phyloP scores from a whole-genome alignment of 2,113 vertebrate species.

The Neodon shergylaensis region DNA sequence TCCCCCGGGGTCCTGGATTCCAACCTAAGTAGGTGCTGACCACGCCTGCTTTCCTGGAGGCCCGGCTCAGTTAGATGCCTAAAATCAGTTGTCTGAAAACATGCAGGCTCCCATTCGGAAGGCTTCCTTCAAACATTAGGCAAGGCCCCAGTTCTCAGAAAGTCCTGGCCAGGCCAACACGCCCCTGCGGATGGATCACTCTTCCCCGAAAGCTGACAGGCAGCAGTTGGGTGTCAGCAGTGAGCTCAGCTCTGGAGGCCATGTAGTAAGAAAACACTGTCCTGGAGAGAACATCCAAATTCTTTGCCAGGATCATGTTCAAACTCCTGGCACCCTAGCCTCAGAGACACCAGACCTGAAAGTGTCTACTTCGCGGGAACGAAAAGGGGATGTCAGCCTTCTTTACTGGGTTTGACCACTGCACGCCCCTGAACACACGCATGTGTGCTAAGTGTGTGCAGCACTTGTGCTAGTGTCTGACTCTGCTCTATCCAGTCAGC shows the following conservation, averaged over 20 bases:
- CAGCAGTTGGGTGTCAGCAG: not conserved
- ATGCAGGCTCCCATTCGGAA: not conserved
- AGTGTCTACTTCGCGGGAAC: slow-evolving; percentile 21
- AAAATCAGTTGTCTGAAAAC: not conserved
- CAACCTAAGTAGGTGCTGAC: not conserved
- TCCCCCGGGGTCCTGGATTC: not conserved
- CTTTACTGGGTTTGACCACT: not conserved
- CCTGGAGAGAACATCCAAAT: slow-evolving; percentile 37
- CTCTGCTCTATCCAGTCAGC: not conserved
- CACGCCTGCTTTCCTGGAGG: not conserved
- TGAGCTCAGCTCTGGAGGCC: slow-evolving; percentile 25
- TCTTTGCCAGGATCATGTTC: slow-evolving; percentile 57
- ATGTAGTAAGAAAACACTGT: not conserved
- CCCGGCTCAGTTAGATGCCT: not conserved
- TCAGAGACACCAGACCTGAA: not conserved
- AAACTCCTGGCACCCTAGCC: slow-evolving; percentile 21
- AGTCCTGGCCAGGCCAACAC: not conserved
- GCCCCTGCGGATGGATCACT: not conserved
- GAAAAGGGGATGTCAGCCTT: not conserved
- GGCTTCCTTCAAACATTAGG: not conserved
- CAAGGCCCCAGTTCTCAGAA: not conserved
- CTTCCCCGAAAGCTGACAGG: not conserved
- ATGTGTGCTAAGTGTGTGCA: fast-evolving
- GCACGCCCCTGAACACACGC: fast-evolving
- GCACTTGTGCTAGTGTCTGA: not conserved